Base-by-base conservation (phyloP, 1,140 invertebrate species). In the Brachionus calyciflorus region DNA sequence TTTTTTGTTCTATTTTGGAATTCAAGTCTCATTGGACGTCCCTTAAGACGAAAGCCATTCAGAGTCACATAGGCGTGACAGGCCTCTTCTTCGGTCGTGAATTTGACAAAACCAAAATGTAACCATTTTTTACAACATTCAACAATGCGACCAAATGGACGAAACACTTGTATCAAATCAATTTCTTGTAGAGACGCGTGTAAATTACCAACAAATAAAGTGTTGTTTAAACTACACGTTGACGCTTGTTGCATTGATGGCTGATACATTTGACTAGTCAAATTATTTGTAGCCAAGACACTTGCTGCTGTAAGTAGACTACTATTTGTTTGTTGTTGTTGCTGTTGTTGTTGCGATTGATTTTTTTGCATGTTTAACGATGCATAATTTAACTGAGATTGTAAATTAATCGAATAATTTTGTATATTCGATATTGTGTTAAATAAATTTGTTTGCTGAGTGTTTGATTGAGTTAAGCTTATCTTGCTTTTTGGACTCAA, bases 51-150 rank as follows among this genome's bases (percentile, higher is more conserved):
- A 21, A 55, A 57, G 4, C 73, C 73, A 30, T 76, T 57, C 19
- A 76, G 26, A 5, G 73, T 57, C 1, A 55, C 40, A 60, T 55
- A 57, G 33, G 73, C 73, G 19, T 76, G 73, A 30, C 53, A 57
- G n/a, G 73, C 73, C 33, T 76, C 73, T 53, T 55, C 49, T 26
- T 76, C 73, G 53, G 73, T 76, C 26, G 73, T 55, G 33, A 55
- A 76, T 46, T 76, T 53, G 19, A 76, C 53, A 76, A 76, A 76
- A 30, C 49, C 73, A 76, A 55, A 76, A 33, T 76, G 73, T 28
- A 55, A 24, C 73, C 73, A 76, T 41, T 57, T 53, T 33, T 76
- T 76, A 46, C 73, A 76, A 21, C 73, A 76, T 21, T 76, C 73
- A 76, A 76, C 73, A n/a, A 76, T 57, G 4, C 49, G 26, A 76